Base-by-base conservation (phyloP, 2,113 vertebrate genomes). In the Ornithorhynchus anatinus region DNA sequence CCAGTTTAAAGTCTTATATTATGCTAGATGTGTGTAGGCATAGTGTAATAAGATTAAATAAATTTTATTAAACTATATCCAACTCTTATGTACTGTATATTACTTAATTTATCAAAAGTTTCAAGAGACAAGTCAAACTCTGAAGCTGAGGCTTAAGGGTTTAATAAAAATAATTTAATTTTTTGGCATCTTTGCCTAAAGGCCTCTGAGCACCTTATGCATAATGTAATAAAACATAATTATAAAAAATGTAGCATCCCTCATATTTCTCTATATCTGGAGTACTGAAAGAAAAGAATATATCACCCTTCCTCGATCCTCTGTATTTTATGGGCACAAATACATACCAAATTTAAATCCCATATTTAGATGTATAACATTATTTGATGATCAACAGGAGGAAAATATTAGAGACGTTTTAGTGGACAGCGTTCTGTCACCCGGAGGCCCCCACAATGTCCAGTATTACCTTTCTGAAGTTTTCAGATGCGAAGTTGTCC, bases 111-210 rank as follows among this genome's bases (percentile, higher is more conserved):
- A 73, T 65, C 57, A 72, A 72, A 83, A 75, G 22, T 84, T 87
- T 84, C 72, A 44, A 50, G 67, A 58, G 62, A 67, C 52, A 68
- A 10, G 67, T 48, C 70, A 75, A 85, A 61, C 25, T 69, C 19
- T n/a, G n/a, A 73, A 23, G 68, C 60, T 75, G 57, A 80, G 35
- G 40, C 73, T 82, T 69, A 45, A 32, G 36, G 57, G 57, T 64
- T 88, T 81, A 84, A 84, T 85, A 82, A 75, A 67, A 60, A 66
- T 77, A 81, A 84, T 60, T 79, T 72, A 57, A 81, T 84, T 75
- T 73, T 40, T 42, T 65, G 75, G 61, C 52, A 54, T 75, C 33
- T 70, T 52, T 80, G 73, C 58, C 29, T 67, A 53, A 80, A 80
- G 63, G 38, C 60, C 66, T 70, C 69, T 70, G 67, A 60, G 78